Base-by-base conservation (phyloP, 2,797 vertebrate genomes). In the Labeo calbasu region DNA sequence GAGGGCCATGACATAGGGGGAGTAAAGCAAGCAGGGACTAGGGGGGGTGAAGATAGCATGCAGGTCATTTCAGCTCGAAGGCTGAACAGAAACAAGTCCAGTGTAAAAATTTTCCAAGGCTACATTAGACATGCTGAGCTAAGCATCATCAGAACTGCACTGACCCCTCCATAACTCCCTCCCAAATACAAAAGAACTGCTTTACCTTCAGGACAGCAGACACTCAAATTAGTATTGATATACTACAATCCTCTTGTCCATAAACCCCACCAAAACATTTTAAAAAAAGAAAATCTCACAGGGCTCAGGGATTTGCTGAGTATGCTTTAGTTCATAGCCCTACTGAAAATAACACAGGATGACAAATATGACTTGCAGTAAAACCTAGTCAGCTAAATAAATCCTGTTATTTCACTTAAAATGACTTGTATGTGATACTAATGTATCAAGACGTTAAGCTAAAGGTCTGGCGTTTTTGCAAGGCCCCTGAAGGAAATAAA, bases 1-100 rank as follows among this genome's bases (percentile, higher is more conserved):
- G 65, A 91, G 93, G 92, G 92, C 92, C 91, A 95, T 94, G 91
- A 95, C 86, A 89, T 91, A 89, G 87, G 91, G 91, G 92, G 91
- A 91, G 87, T 89, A 91, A 92, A 79, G 85, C 84, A 88, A 79
- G 88, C 86, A 86, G 84, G 86, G 85, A 85, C 75, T 57, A 79
- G 86, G 90, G 90, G 93, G 93, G 90, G 91, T 89, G 91, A 91
- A 93, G 93, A 93, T 89, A 84, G 84, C 96, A 96, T 96, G 96
- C 96, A 96, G 91, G 93, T 92, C 91, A 95, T 95, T 96, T 96
- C 96, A 96, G 96, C 94, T 92, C 94, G 94, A 96, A 96, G 94
- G 93, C 96, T 96, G 94, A 96, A 94, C 88, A 91, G 92, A 87
- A 91, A 88, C 77, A 89, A 92, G 89, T 93, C 94, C 93, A 94